phyloP scores from a whole-genome alignment of 2,797 vertebrate species.

The Sarcoramphus papa region DNA sequence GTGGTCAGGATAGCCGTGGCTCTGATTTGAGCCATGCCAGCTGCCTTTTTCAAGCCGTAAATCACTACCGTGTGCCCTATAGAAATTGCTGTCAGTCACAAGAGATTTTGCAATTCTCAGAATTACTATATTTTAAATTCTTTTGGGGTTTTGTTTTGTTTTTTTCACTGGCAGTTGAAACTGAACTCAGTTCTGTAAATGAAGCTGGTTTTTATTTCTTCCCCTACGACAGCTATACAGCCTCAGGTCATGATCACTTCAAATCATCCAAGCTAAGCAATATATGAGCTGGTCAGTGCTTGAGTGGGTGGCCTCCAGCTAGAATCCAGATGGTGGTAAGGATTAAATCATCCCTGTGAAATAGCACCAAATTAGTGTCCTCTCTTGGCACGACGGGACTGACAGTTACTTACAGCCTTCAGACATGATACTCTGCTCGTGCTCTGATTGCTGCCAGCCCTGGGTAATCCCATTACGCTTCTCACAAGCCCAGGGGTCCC shows the following conservation, averaged over 20 bases:
- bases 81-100: not conserved
- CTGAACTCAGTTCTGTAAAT: not conserved
- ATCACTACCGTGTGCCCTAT: not conserved
- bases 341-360: not conserved
- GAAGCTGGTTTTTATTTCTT: not conserved
- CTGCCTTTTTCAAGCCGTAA: not conserved
- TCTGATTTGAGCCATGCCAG: not conserved
- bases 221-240: not conserved
- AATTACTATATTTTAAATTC: not conserved
- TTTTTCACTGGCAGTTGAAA: not conserved
- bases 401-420: not conserved
- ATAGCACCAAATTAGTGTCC: not conserved
- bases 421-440: accelerated
- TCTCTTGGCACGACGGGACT: not conserved
- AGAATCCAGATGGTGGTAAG: not conserved
- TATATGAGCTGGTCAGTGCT: not conserved
- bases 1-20: not conserved
- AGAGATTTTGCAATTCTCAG: not conserved
- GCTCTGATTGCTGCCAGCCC: not conserved
- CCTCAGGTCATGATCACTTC: not conserved
- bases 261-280: not conserved
- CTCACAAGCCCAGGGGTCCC: not conserved
- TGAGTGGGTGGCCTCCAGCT: not conserved
- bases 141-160: not conserved
- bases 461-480: accelerated